phyloP scores from a whole-genome alignment of 2,113 vertebrate species.

The Nyctereutes procyonoides region DNA sequence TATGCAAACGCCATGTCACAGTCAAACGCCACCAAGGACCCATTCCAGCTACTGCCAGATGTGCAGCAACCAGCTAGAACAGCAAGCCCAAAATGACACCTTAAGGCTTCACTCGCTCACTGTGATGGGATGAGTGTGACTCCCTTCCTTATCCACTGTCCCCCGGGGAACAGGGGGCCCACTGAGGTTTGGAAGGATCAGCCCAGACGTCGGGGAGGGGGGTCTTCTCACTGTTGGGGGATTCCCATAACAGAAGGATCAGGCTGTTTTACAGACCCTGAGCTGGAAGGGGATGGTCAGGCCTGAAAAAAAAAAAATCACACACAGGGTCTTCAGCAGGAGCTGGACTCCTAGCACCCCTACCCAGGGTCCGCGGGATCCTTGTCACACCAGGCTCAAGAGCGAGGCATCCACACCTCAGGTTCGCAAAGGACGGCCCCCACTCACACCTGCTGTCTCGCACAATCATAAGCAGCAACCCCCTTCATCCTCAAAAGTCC shows the following conservation, averaged over 20 bases:
- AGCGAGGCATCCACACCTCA: fast-evolving
- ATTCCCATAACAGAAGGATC: too few species aligned
- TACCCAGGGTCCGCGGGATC: not conserved
- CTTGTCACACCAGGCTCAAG: not conserved
- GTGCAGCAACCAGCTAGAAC: not conserved
- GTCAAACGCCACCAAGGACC: not conserved
- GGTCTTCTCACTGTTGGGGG: not conserved
- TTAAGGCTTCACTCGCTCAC: fast-evolving
- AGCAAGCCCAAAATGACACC: fast-evolving
- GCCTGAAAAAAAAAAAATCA: not conserved
- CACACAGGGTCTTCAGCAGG: not conserved
- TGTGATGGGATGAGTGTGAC: fast-evolving
- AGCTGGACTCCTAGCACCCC: not conserved
- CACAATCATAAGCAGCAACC: too few species aligned
- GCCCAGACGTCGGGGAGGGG: too few species aligned
- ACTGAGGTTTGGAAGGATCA: not conserved
- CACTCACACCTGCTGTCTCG: fast-evolving
- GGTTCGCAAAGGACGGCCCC: not conserved
- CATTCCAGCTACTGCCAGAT: too few species aligned
- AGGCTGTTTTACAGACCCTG: not conserved
- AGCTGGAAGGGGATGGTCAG: not conserved
- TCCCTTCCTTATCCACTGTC: not conserved
- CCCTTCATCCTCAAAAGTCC: not conserved
- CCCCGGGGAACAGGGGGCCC: fast-evolving
- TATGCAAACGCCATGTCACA: not conserved